Base-by-base conservation (phyloP, 30 jellyfish, hydroid and myxozoan species). In the Phacellophora camtschatica region DNA sequence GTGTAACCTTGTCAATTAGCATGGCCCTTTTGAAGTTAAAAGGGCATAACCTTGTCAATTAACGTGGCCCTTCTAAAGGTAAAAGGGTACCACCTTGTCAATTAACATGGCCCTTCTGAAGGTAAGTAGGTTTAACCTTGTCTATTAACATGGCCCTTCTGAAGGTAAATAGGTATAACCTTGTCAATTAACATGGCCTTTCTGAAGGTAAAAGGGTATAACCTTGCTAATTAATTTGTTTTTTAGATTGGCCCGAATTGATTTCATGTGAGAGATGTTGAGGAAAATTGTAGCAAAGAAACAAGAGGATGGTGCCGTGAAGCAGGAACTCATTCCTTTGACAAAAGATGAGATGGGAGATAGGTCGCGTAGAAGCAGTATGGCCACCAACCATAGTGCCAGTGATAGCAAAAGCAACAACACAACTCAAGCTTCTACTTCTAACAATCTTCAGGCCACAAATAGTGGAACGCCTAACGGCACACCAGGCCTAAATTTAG, bases 221-320 rank as follows among this genome's bases (percentile, higher is more conserved):
- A n/a, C n/a, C n/a, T n/a, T n/a, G n/a, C n/a, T n/a, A n/a, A n/a
- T n/a, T n/a, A n/a, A n/a, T 46, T 46, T 46, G 20, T 3, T 46
- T 46, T 46, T 9, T 13, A 46, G 61, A 46, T 46, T 46, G 61
- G 61, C 20, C 20, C 28, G 61, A 46, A 46, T 2, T 11, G 61
- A 46, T 46, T 8, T 16, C 28, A 16, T 7, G n/a, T 46, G 29
- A 46, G 55, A 53, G 7, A 82, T 82, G 87, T 55, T 82, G 77
- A 63, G 94, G 35, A 69, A 82, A 45, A 45, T 82, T 7, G 82
- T 82, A n/a, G 73, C 86, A 11, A 82, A 82, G 74, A 71, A 69
- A 37, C 67, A 41, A 18, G 82, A 82, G 35, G 94, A 82, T 63
- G 94, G 94, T 5, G 86, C 71, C n/a, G 74, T 82, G 41, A 66